Evolutionary conservation across 2,113 vertebrate genomes (phyloP), one percentile per base, ranked within the genome.

Genomic region (Myotis lucifugus): DNA sequence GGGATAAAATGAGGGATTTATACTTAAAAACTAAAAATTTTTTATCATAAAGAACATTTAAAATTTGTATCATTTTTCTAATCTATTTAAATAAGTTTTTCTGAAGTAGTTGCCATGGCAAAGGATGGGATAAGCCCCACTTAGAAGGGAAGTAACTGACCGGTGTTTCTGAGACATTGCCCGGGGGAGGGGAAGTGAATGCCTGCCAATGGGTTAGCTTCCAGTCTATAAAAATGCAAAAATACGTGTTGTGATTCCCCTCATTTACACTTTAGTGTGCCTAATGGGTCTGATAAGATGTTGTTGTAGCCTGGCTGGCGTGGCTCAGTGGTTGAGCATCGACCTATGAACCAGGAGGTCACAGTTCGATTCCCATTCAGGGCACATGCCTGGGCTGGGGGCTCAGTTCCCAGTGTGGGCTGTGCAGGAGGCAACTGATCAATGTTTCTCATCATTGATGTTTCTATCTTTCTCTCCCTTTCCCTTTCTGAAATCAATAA

Each of bases 21-120:
- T 11, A 84, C 74, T 91, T 86, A 46, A 91, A 89, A 95, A 59
- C 17, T 27, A 88, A 91, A 32, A 83, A 88, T 52, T 40, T 46
- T 91, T 27, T 78, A 11, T 54, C 91, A 78, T n/a, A 12, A 72
- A 84, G 17, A 93, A 85, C 10, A 56, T 74, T 91, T 92, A 37
- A 29, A 29, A 40, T 56, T 56, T 73, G 69, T 93, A 42, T 37
- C 52, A 83, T 88, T 90, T 90, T 93, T 93, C 15, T 67, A 34
- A 95, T 27, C 25, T 87, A 32, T 21, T 40, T 84, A 84, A 84
- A 67, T 74, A 52, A 82, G 1, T 84, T 74, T 27, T 34, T 81
- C 23, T 46, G 34, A 7, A 92, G 29, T 8, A 84, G 56, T 37
- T 19, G 27, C 46, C 23, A 95, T 66, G 37, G 25, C 27, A 64